Conservation (phyloP, 2,888 invertebrate genomes). For the Frankliniella intonsa region DNA sequence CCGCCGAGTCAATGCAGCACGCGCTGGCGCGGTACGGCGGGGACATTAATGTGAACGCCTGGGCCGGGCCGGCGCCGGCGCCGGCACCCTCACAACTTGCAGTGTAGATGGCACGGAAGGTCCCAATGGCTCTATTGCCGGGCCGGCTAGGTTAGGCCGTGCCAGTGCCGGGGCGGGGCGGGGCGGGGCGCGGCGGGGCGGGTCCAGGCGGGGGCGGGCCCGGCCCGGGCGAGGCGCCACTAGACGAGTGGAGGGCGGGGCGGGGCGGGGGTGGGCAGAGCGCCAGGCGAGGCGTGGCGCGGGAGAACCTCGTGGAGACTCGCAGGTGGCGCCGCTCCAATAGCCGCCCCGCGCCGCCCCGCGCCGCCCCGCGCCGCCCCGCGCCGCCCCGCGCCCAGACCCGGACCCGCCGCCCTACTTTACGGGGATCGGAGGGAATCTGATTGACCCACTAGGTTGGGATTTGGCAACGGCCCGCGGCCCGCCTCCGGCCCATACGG, state of each 20-base stretch:
- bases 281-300: not conserved
- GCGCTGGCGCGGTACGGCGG: not conserved
- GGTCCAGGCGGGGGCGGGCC: not conserved
- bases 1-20: too few species aligned
- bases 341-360: not conserved
- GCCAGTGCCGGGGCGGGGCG: not conserved
- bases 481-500: too few species aligned
- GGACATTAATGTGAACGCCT: not conserved
- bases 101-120: conserved; percentile 19
- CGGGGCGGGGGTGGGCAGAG: not conserved
- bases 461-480: too few species aligned
- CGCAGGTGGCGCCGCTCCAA: conserved; percentile 4
- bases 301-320: too few species aligned
- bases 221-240: not conserved
- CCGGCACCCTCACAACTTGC: not conserved
- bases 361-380: not conserved
- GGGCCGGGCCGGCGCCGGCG: not conserved
- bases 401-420: not conserved
- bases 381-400: not conserved
- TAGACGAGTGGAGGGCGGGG: not conserved
- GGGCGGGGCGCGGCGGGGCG: not conserved
- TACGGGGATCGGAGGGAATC: not conserved
- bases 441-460: not conserved
- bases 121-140: conserved; percentile 13
- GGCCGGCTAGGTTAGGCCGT: not conserved